These are phyloP conservation scores for Chloropsis cyanopogon DNA, from an alignment of 2,113 vertebrate genomes.

Conservation along the genomic window DNA sequence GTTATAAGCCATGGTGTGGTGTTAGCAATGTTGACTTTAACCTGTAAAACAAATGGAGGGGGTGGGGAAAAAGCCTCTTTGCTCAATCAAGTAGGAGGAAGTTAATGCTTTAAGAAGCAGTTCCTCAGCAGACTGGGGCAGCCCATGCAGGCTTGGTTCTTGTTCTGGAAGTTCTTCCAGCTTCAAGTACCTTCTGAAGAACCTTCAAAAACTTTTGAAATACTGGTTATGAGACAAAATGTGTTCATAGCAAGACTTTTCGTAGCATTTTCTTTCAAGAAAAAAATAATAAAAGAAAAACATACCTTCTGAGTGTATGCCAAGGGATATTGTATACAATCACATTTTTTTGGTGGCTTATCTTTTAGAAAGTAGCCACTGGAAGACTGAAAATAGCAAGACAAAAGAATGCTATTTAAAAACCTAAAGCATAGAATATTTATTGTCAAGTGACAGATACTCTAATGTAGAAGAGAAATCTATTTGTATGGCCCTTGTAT, in stretches of 20 bases:
- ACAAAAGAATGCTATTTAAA: not conserved
- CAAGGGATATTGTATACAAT: not conserved
- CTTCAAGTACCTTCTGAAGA: not conserved
- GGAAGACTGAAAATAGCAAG: not conserved
- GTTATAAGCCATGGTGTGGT: not conserved
- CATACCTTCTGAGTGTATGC: not conserved
- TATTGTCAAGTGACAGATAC: not conserved
- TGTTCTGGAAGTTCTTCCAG: not conserved
- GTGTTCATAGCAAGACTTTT: not conserved
- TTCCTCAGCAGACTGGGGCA: not conserved
- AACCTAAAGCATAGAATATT: not conserved
- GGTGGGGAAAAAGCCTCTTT: fast-evolving
- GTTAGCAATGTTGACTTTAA: not conserved
- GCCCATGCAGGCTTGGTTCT: not conserved
- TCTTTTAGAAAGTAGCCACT: not conserved
- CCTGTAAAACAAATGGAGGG: not conserved
- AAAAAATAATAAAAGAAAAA: not conserved
- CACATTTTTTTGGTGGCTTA: not conserved
- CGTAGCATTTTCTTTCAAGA: not conserved
- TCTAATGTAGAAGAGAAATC: not conserved
- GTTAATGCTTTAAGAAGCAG: not conserved
- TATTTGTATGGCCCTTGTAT: not conserved
- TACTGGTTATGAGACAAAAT: not conserved
- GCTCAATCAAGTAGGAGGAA: not conserved
- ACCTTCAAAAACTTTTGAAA: not conserved